Evolutionary conservation across 2,888 invertebrate genomes (phyloP).

Genomic region (Laothoe populi): DNA sequence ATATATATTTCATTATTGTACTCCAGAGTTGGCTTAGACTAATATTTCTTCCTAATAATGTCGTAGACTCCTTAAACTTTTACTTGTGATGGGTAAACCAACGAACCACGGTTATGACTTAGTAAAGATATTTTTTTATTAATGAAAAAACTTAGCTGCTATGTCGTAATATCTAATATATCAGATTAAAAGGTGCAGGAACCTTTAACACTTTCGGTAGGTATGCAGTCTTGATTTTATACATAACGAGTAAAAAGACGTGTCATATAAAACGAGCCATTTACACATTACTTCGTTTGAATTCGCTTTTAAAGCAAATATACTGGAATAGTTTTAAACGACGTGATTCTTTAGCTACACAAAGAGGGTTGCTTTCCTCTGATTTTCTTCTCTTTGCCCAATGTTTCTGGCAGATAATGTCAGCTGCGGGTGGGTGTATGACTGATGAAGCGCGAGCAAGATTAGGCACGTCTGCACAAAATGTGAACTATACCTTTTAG

Average conservation of each 20-base stretch:
- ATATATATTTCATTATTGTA: no score
- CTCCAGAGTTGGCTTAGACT: no score
- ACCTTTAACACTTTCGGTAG: background rate
- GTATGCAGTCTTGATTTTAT: background rate
- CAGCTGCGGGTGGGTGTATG: slow-evolving; percentile 15
- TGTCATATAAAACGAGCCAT: background rate
- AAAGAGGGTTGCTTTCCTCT: background rate
- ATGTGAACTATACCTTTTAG: slow-evolving; percentile 1
- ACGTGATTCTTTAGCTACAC: background rate
- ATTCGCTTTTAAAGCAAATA: background rate
- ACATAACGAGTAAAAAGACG: background rate
- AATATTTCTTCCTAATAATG: no score
- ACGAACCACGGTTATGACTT: no score
- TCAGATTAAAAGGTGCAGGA: background rate
- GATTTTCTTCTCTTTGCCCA: slow-evolving; percentile 6
- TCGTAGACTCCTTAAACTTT: no score
- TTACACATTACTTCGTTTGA: background rate
- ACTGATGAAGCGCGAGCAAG: slow-evolving; percentile 20
- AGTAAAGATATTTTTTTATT: no score
- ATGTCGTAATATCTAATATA: no score
- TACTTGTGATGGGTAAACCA: no score
- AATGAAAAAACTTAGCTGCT: no score
- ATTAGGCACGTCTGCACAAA: slow-evolving; percentile 21
- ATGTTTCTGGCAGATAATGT: slow-evolving; percentile 6
- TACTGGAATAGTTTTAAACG: background rate